phyloP scores from a whole-genome alignment of 64 coral and sea anemone species.

The Hydrozoanthus tunicans region DNA sequence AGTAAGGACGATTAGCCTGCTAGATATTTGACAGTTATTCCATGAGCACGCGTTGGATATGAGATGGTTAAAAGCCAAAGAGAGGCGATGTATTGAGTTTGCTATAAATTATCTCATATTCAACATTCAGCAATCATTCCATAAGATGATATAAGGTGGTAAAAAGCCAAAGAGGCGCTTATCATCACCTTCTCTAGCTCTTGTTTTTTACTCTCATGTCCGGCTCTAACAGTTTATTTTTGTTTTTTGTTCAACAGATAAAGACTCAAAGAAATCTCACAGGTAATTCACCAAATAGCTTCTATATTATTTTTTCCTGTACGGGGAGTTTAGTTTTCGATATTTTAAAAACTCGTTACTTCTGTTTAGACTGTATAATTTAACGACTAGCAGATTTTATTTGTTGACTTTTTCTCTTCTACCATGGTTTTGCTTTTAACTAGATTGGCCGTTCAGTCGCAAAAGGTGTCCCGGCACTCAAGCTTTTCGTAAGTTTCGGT shows the following conservation, averaged over 20 bases:
- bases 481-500: slow-evolving; percentile 59
- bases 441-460: slow-evolving; percentile 40
- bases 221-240: neutral
- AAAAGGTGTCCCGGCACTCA: slow-evolving; percentile 38
- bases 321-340: no score
- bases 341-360: no score
- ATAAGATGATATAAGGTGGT: no score
- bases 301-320: neutral
- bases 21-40: no score
- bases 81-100: no score
- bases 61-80: no score
- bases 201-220: neutral
- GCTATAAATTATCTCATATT: no score
- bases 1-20: no score
- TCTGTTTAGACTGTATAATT: no score
- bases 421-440: slow-evolving; percentile 35
- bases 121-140: no score
- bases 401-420: neutral
- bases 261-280: slow-evolving; percentile 45
- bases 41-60: no score
- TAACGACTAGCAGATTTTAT: neutral
- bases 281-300: neutral
- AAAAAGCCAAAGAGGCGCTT: no score
- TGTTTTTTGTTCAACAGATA: slow-evolving; percentile 39
- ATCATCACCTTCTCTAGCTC: neutral